Conservation (phyloP, 2,113 vertebrate species). For the Mugil cephalus region DNA sequence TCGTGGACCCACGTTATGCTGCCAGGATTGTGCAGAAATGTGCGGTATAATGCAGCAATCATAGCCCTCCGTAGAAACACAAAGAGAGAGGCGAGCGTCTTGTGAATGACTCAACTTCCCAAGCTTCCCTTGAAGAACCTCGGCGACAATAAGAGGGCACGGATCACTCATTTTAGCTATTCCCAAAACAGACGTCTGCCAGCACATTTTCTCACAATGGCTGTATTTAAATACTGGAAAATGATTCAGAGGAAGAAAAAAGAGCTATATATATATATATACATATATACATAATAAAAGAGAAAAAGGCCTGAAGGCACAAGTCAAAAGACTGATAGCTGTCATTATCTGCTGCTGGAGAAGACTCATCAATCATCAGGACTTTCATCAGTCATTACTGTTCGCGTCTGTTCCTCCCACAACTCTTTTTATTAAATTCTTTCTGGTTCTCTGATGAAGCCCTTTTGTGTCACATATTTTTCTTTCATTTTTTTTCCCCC, state of each 20-base stretch:
- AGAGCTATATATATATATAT: background rate
- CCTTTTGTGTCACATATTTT: slow-evolving; percentile 22
- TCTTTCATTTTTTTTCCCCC: background rate
- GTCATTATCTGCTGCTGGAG: slow-evolving; percentile 58
- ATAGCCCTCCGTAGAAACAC: background rate
- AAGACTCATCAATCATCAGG: slow-evolving; percentile 61
- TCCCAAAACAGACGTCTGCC: slow-evolving; percentile 43
- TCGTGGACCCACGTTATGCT: background rate
- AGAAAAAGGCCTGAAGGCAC: slow-evolving; percentile 16
- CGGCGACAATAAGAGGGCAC: background rate
- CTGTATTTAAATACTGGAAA: slow-evolving; percentile 48
- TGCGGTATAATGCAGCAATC: background rate
- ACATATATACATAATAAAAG: background rate
- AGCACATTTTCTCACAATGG: slow-evolving; percentile 26
- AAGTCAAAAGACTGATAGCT: slow-evolving; percentile 57
- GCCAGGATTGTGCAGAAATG: slow-evolving; percentile 2
- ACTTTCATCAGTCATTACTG: slow-evolving; percentile 56
- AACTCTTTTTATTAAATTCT: slow-evolving; percentile 40
- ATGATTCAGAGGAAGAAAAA: background rate
- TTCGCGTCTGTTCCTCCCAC: slow-evolving; percentile 43
- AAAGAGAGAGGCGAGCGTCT: background rate
- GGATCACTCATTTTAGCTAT: slow-evolving; percentile 26
- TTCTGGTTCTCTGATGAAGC: slow-evolving; percentile 23
- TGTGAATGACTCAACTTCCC: background rate
- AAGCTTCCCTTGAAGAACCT: slow-evolving; percentile 1